Evolutionary conservation across 2,888 invertebrate species (phyloP).

Genomic region (Pristionchus fissidentatus): DNA sequence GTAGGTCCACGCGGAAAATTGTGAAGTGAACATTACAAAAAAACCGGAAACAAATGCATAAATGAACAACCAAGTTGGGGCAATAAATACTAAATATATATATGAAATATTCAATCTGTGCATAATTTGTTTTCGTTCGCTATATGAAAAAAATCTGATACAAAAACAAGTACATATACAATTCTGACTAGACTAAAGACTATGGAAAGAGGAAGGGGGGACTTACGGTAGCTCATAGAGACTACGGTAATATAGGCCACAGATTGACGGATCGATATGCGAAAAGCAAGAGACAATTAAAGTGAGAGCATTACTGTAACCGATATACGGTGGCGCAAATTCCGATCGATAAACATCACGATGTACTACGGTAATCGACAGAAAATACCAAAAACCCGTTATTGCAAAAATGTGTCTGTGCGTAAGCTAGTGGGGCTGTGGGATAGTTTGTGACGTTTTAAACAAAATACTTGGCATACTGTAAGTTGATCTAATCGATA

Average conservation of each 20-base stretch:
- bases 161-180: slow-evolving; percentile 11
- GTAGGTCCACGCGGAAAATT: neutral
- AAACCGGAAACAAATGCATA: slow-evolving; percentile 2
- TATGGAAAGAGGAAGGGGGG: too few relatives aligned
- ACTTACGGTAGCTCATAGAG: neutral
- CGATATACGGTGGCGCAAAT: neutral
- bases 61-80: neutral
- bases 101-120: slow-evolving; percentile 11
- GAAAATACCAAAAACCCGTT: slow-evolving; percentile 27
- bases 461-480: neutral
- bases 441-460: neutral
- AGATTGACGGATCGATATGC: neutral
- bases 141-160: neutral
- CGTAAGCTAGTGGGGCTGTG: neutral
- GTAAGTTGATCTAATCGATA: neutral
- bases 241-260: neutral
- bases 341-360: slow-evolving; percentile 15
- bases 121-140: neutral
- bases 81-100: slow-evolving; percentile 16
- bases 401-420: neutral
- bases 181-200: slow-evolving; percentile 4
- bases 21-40: neutral
- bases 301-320: neutral
- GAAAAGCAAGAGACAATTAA: neutral
- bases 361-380: slow-evolving; percentile 4